Evolutionary conservation across 2,888 invertebrate species (phyloP).

Genomic region (Philhelius pedissequus): DNA sequence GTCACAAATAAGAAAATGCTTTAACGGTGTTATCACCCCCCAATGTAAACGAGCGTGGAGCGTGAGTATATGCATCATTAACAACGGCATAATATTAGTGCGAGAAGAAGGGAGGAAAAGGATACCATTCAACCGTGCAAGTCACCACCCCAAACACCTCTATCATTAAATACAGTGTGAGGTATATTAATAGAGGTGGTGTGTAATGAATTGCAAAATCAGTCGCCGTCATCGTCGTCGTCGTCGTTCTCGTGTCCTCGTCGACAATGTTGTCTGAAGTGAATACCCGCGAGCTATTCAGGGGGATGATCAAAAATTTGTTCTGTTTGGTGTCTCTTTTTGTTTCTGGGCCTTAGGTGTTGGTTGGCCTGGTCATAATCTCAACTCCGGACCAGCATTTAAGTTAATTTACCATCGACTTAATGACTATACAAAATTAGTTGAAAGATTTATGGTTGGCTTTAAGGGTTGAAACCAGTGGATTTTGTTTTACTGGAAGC

Average conservation of each 20-base stretch:
- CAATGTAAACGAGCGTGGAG: conserved; percentile 26
- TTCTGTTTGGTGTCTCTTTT: conserved; percentile 22
- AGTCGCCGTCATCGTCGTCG: conserved; percentile 30
- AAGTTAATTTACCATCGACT: conserved; percentile 51
- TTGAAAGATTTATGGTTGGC: conserved; percentile 22
- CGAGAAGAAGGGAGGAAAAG: conserved; percentile 2
- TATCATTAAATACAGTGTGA: conserved; percentile 37
- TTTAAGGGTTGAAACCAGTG: conserved; percentile 35
- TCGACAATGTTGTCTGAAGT: conserved; percentile 43
- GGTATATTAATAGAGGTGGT: conserved; percentile 44
- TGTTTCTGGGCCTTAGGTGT: not conserved
- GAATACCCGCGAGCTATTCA: conserved; percentile 60
- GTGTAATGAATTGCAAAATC: conserved; percentile 63
- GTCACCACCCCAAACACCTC: conserved; percentile 14
- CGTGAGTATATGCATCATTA: conserved; percentile 60
- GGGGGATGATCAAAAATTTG: conserved; percentile 61
- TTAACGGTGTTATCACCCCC: conserved; percentile 27
- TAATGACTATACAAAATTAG: conserved; percentile 39
- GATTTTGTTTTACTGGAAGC: not conserved
- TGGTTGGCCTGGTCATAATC: not conserved
- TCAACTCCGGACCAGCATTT: not conserved
- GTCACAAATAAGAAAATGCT: conserved; percentile 49
- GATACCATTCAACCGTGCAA: conserved; percentile 13
- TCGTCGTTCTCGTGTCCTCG: not conserved
- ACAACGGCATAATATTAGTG: conserved; percentile 16